phyloP scores from a whole-genome alignment of 2,113 vertebrate genomes.

The Mormyrus iriodes region DNA sequence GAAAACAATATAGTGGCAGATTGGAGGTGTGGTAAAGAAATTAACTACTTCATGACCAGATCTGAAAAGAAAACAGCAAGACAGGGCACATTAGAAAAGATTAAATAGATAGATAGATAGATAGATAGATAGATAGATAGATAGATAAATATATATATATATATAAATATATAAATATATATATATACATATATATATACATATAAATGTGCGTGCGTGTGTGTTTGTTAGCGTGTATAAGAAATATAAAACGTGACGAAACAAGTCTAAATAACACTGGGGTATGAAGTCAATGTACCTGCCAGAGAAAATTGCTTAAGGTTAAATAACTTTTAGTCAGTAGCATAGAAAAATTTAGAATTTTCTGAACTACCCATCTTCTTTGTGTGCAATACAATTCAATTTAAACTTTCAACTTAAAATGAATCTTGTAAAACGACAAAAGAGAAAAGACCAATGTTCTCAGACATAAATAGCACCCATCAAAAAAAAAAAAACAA shows the following conservation, averaged over 20 bases:
- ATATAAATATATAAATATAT: too few relatives aligned
- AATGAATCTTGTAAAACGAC: not conserved
- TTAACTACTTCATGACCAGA: not conserved
- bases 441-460: not conserved
- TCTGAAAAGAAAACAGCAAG: not conserved
- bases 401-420: not conserved
- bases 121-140: not conserved
- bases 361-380: not conserved
- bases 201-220: too few relatives aligned
- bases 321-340: conserved; percentile 1
- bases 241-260: too few relatives aligned
- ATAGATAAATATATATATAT: not conserved
- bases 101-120: not conserved
- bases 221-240: too few relatives aligned
- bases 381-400: not conserved
- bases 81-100: not conserved
- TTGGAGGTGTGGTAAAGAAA: not conserved
- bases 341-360: not conserved
- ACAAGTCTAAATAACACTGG: not conserved
- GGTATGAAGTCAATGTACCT: not conserved
- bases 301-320: not conserved
- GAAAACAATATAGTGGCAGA: conserved; percentile 9
- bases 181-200: too few relatives aligned
- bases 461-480: conserved; percentile 12
- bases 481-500: not conserved